Percentiles rank a stretch among this genome's conserved stretches.
These are phyloP conservation scores for Henicopernis longicauda DNA, from an alignment of 2,113 vertebrate genomes.

Conservation along the genomic window DNA sequence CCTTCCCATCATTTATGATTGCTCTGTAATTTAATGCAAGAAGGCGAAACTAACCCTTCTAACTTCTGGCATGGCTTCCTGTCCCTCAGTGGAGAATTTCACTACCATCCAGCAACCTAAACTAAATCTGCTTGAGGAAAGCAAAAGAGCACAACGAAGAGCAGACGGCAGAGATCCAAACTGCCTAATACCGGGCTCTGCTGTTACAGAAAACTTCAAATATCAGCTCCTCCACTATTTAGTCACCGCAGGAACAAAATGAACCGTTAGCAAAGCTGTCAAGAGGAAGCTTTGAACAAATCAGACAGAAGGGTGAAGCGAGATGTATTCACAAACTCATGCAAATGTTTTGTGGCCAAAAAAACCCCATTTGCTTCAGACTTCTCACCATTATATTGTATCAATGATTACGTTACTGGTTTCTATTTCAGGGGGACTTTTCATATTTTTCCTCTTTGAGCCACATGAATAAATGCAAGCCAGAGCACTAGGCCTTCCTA, in stretches of 20 bases:
- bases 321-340: neutral
- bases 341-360: neutral
- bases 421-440: neutral
- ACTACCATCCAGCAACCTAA: neutral
- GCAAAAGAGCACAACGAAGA: neutral
- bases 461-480: neutral
- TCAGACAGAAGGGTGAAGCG: neutral
- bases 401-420: neutral
- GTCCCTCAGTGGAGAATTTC: neutral
- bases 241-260: neutral
- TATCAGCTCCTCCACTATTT: neutral
- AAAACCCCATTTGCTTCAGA: neutral
- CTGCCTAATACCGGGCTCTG: neutral
- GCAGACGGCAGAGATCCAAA: neutral
- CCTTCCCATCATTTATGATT: neutral
- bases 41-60: conserved; percentile 1
- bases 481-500: neutral
- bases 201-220: neutral
- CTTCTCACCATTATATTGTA: neutral
- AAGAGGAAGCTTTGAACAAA: neutral
- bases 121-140: neutral
- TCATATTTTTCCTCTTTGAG: neutral
- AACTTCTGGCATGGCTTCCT: neutral
- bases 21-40: conserved; percentile 1
- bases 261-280: neutral